Conservation (phyloP, 2,888 invertebrate genomes). For the Tenthredo livida region DNA sequence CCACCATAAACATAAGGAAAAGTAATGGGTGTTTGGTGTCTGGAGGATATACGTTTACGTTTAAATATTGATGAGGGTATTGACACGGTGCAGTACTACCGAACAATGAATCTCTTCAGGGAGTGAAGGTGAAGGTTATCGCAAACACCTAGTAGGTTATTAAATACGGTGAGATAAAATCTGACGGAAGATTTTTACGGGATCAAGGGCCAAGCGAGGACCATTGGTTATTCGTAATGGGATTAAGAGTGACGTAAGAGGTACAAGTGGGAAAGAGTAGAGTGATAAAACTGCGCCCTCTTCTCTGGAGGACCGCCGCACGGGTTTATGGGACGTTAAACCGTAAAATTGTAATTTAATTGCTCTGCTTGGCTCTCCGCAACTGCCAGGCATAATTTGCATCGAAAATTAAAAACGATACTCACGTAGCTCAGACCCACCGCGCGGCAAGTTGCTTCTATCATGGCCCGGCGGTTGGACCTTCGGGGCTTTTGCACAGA, state of each 20-base stretch:
- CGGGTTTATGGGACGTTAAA: slow-evolving; percentile 60
- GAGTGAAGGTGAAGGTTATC: neutral
- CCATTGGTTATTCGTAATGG: slow-evolving; percentile 70
- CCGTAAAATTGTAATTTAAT: slow-evolving; percentile 69
- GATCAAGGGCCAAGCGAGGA: slow-evolving; percentile 55
- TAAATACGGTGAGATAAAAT: slow-evolving; percentile 25
- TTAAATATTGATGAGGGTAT: slow-evolving; percentile 4
- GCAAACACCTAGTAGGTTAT: slow-evolving; percentile 25
- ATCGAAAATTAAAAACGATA: slow-evolving; percentile 56
- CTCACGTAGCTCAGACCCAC: neutral
- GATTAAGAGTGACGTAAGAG: slow-evolving; percentile 69
- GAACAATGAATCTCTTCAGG: neutral
- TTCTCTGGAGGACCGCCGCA: slow-evolving; percentile 44
- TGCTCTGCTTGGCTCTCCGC: slow-evolving; percentile 58
- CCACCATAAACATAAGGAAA: neutral
- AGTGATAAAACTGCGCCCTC: slow-evolving; percentile 54
- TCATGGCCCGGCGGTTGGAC: slow-evolving; percentile 8
- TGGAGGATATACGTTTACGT: neutral
- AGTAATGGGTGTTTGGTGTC: neutral
- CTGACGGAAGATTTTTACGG: slow-evolving; percentile 28
- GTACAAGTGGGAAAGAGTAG: slow-evolving; percentile 40
- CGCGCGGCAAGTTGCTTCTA: neutral
- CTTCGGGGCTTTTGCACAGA: slow-evolving; percentile 8
- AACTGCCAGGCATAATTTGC: slow-evolving; percentile 57
- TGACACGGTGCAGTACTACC: slow-evolving; percentile 4